Evolutionary conservation across 2,113 vertebrate species (phyloP).

Genomic region (Eublepharis macularius): DNA sequence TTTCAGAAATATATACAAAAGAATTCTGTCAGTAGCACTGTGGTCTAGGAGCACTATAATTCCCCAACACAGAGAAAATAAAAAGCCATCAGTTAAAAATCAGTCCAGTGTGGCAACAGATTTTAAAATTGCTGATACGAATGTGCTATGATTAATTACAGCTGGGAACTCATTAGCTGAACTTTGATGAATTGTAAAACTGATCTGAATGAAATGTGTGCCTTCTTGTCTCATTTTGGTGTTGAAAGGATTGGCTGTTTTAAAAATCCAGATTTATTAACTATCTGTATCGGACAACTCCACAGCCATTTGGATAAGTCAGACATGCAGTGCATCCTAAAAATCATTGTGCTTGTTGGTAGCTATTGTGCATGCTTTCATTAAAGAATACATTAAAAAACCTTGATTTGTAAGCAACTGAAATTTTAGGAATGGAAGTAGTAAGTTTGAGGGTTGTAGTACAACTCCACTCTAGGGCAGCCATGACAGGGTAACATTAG

Average conservation of each 20-base stretch:
- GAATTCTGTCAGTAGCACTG: neutral
- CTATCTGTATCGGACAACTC: neutral
- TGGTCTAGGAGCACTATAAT: conserved; percentile 1
- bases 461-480: neutral
- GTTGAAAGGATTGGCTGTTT: neutral
- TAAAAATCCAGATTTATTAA: neutral
- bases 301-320: neutral
- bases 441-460: neutral
- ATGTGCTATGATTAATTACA: neutral
- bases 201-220: neutral
- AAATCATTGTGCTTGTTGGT: neutral
- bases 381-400: conserved; percentile 5
- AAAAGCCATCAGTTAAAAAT: neutral
- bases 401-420: neutral
- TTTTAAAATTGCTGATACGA: neutral
- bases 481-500: no score
- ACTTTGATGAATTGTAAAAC: neutral
- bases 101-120: neutral
- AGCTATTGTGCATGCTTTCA: neutral
- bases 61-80: neutral
- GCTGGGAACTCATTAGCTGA: neutral
- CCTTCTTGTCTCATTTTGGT: neutral
- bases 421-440: neutral
- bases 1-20: neutral
- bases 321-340: neutral